Conservation (phyloP, 2,888 invertebrate genomes). For the Zeuzera pyrina region DNA sequence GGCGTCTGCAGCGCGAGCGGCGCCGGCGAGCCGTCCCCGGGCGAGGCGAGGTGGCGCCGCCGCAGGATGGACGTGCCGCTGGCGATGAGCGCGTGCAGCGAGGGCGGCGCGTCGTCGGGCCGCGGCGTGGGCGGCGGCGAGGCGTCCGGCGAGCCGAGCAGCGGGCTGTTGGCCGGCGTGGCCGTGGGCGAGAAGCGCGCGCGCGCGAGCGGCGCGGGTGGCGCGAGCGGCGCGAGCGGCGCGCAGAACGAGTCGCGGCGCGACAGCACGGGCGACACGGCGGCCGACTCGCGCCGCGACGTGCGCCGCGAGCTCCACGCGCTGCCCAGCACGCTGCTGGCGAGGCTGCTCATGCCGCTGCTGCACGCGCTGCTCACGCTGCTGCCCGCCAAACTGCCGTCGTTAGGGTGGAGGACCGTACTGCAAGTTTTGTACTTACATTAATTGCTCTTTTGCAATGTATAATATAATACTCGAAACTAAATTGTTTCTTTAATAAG, state of each 20-base stretch:
- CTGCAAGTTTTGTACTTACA: constrained; percentile 53
- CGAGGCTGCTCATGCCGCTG: constrained; percentile 72
- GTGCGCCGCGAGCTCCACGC: constrained; percentile 78
- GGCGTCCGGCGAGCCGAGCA: constrained; percentile 71
- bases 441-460: no score
- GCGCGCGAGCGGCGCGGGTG: constrained; percentile 80
- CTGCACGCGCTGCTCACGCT: constrained; percentile 75
- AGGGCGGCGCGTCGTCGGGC: constrained; percentile 73
- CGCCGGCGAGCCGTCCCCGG: constrained; percentile 74
- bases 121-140: constrained; percentile 75
- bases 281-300: constrained; percentile 69
- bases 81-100: constrained; percentile 68
- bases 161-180: constrained; percentile 91
- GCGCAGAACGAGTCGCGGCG: constrained; percentile 87
- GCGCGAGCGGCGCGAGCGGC: constrained; percentile 61
- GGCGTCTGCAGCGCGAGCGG: constrained; percentile 74
- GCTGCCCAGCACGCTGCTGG: constrained; percentile 61
- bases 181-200: constrained; percentile 85
- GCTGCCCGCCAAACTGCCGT: constrained; percentile 81
- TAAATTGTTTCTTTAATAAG: no score
- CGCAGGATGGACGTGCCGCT: constrained; percentile 59
- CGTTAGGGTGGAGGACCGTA: constrained; percentile 91
- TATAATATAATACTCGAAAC: no score
- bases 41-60: constrained; percentile 70
- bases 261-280: constrained; percentile 73